Conservation (phyloP, 2,888 invertebrate genomes). For the Xestia c-nigrum region DNA sequence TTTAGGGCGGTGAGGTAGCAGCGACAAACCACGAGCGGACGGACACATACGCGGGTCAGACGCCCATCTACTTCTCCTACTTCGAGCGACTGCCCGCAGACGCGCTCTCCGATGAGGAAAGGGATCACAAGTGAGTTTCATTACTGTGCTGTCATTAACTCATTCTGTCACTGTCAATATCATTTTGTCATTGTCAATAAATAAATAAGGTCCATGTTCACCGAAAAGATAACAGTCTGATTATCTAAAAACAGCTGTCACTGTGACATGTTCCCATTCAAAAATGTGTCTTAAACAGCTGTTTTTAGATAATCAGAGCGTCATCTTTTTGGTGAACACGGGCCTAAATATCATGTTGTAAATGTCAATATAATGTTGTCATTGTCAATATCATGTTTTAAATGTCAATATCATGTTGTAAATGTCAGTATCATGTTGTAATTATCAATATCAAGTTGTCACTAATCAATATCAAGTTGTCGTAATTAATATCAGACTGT, state of each 20-base stretch:
- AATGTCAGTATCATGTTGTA: background rate
- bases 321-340: too few species aligned
- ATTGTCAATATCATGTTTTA: background rate
- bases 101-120: slow-evolving; percentile 91
- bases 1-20: slow-evolving; percentile 85
- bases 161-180: too few species aligned
- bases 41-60: slow-evolving; percentile 77
- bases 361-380: background rate
- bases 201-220: too few species aligned
- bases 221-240: too few species aligned
- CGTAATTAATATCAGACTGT: background rate
- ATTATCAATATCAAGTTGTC: background rate
- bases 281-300: too few species aligned
- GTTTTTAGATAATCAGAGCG: too few species aligned
- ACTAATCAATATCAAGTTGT: background rate
- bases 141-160: background rate
- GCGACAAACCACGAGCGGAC: slow-evolving; percentile 93
- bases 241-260: too few species aligned
- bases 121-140: slow-evolving; percentile 84
- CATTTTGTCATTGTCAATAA: background rate
- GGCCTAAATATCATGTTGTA: background rate
- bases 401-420: background rate
- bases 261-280: too few species aligned
- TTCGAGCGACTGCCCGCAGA: slow-evolving; percentile 92
- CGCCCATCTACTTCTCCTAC: slow-evolving; percentile 93